Percentiles rank a stretch among this genome's conserved stretches.
Conservation (phyloP, 1,140 invertebrate species). For the Delia radicum region DNA sequence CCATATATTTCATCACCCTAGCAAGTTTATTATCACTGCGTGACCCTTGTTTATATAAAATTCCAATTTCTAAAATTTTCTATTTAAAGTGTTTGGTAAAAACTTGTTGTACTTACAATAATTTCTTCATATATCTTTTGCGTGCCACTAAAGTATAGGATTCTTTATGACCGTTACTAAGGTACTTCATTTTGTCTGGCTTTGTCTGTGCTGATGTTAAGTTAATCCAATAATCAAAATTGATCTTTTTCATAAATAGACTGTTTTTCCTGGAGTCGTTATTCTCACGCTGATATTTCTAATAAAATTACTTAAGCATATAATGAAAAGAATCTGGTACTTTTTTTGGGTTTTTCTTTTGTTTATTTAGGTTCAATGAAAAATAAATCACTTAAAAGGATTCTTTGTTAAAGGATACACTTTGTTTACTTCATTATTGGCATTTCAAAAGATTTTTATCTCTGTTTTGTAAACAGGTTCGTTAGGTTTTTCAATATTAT, state of each 20-base stretch:
- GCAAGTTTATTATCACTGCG: not conserved
- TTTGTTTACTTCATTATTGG: not conserved
- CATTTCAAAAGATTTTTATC: not conserved
- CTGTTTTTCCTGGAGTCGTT: not conserved
- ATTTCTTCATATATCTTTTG: conserved; percentile 60
- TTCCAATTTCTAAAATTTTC: no score
- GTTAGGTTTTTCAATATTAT: not conserved
- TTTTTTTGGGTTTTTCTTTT: not conserved
- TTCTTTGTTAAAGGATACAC: not conserved
- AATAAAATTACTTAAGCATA: not conserved
- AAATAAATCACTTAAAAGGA: not conserved
- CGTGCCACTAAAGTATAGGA: conserved; percentile 59
- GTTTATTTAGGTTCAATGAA: not conserved
- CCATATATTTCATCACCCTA: no score
- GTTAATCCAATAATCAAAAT: not conserved
- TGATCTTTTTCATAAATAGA: not conserved
- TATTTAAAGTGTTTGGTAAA: no score
- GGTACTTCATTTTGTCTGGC: conserved; percentile 58
- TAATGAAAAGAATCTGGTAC: conserved; percentile 18
- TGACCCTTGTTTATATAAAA: no score
- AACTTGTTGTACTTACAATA: conserved; percentile 53
- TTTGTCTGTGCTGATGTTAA: not conserved
- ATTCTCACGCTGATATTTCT: not conserved
- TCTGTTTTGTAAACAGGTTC: not conserved
- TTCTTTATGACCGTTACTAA: conserved; percentile 57